Evolutionary conservation across 64 coral and sea anemone genomes (phyloP).

Genomic region (Anthopleura sola): DNA sequence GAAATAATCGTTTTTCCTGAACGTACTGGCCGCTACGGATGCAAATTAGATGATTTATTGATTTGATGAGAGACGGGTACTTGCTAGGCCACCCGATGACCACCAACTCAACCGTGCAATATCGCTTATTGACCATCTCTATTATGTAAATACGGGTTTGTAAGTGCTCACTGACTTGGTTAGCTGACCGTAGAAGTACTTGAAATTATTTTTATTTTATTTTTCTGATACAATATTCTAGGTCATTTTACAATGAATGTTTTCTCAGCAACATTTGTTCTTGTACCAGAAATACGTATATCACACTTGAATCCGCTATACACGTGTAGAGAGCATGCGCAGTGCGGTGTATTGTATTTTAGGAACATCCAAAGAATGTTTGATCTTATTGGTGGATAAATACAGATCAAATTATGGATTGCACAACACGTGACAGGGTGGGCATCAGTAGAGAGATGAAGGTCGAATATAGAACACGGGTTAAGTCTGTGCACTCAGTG

Average conservation of each 20-base stretch:
- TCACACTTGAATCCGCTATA: no score
- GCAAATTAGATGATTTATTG: conserved; percentile 30
- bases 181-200: background rate
- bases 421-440: no score
- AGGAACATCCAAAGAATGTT: no score
- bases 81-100: background rate
- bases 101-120: conserved; percentile 13
- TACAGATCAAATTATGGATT: no score
- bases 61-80: conserved; percentile 9
- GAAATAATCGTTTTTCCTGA: background rate
- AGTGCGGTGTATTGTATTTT: no score
- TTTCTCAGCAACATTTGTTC: background rate
- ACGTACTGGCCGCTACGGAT: background rate
- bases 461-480: no score
- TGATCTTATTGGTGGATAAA: no score
- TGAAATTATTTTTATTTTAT: no score
- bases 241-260: background rate
- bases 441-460: no score
- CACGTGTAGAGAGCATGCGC: no score
- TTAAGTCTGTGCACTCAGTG: no score
- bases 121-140: background rate
- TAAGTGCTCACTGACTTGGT: background rate
- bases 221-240: no score
- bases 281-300: background rate
- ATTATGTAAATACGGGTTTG: background rate